These are phyloP conservation scores for Brachypalpus laphriformis DNA, from an alignment of 2,888 invertebrate genomes.

Conservation along the genomic window DNA sequence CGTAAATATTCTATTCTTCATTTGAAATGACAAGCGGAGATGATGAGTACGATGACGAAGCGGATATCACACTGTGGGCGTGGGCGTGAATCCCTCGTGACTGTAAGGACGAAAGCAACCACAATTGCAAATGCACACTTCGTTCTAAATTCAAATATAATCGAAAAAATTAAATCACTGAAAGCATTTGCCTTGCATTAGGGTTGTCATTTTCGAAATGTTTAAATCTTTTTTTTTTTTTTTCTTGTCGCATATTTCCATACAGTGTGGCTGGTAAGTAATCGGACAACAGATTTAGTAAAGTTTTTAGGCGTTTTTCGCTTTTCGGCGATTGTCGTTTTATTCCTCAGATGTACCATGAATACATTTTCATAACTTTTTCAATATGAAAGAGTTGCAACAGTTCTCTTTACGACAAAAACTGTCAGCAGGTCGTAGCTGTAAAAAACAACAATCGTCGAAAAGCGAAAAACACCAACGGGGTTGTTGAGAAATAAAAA, in stretches of 20 bases:
- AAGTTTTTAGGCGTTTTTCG: too few relatives aligned
- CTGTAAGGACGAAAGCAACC: not conserved
- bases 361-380: too few relatives aligned
- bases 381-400: too few relatives aligned
- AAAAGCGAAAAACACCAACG: too few relatives aligned
- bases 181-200: conserved; percentile 51
- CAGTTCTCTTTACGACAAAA: too few relatives aligned
- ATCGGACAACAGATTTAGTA: not conserved
- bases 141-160: conserved; percentile 61
- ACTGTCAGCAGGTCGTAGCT: too few relatives aligned
- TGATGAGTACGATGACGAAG: conserved; percentile 68
- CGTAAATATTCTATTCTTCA: conserved; percentile 47
- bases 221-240: conserved; percentile 24
- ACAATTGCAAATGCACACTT: conserved; percentile 62
- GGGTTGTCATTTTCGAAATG: conserved; percentile 59
- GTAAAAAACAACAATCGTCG: too few relatives aligned
- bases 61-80: conserved; percentile 39
- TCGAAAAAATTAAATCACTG: conserved; percentile 69
- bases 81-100: conserved; percentile 24
- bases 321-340: too few relatives aligned
- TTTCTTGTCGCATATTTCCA: not conserved
- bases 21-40: conserved; percentile 57
- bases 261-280: conserved; percentile 37
- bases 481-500: too few relatives aligned
- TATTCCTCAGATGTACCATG: too few relatives aligned